Evolutionary conservation across 2,113 vertebrate genomes (phyloP), one percentile per base, ranked within the genome.

Genomic region (Onychostruthus taczanowskii): DNA sequence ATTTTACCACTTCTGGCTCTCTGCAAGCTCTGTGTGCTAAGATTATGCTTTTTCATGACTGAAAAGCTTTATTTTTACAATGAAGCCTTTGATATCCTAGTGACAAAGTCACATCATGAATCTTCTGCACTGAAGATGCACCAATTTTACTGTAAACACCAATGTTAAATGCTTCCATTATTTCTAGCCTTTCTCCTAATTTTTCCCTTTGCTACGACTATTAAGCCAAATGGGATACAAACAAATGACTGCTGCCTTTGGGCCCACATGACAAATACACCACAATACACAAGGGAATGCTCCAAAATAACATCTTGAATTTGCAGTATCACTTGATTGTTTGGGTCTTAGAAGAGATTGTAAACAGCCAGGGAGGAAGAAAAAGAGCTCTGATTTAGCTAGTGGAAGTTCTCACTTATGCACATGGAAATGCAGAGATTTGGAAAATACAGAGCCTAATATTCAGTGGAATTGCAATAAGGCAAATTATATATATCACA

Each of bases 391-490:
- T 16, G 87, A 84, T 97, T 96, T 96, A 95, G 73, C 52, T 94
- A 59, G 78, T n/a, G 80, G 90, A 87, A 96, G 68, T 93, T 93
- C 86, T 96, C 78, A 88, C 93, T 97, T 96, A 89, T 91, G 80
- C 81, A 75, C 88, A 95, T 41, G 63, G 95, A 97, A 96, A 96
- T 92, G 93, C 92, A 95, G 86, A 94, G 86, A 94, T 94, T 96
- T 95, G 43, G 70, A 97, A 97, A 97, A 97, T 83, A 96, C 35
- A 69, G 90, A 96, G 77, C 69, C 96, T 97, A 94, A 77, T n/a
- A 28, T 95, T 90, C 68, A 94, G 47, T 31, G 24, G 80, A 94
- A 95, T 87, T 96, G 81, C 81, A 97, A 55, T 85, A 92, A 94
- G 59, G 73, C 63, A 83, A 93, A 87, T 28, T 33, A 69, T 61